Conservation (phyloP, 2,797 vertebrate species). For the Oryzias dopingdopingensis region DNA sequence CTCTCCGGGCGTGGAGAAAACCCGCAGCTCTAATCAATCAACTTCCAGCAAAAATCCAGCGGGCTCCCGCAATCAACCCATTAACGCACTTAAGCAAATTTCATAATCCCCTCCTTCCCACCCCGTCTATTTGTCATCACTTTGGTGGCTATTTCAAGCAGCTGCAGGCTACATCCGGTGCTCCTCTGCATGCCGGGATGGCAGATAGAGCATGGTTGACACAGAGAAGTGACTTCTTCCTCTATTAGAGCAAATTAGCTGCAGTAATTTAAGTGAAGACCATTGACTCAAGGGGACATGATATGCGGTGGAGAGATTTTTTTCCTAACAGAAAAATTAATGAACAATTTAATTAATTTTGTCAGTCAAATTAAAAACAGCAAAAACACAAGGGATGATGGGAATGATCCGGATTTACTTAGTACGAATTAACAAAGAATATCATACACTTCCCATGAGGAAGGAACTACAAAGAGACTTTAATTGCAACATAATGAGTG, state of each 20-base stretch:
- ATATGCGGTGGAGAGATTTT: slow-evolving; percentile 48
- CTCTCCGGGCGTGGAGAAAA: slow-evolving; percentile 92
- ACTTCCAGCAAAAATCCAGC: slow-evolving; percentile 82
- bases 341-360: slow-evolving; percentile 57
- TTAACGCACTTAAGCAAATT: slow-evolving; percentile 99
- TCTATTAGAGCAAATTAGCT: slow-evolving; percentile 59
- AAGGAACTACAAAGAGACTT: slow-evolving; percentile 65
- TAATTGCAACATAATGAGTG: slow-evolving; percentile 74
- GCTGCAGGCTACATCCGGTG: slow-evolving; percentile 32
- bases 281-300: slow-evolving; percentile 50
- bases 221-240: slow-evolving; percentile 42
- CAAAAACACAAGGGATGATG: slow-evolving; percentile 59
- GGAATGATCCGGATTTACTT: slow-evolving; percentile 58
- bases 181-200: slow-evolving; percentile 27
- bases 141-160: slow-evolving; percentile 61
- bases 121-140: slow-evolving; percentile 85
- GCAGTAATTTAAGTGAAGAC: slow-evolving; percentile 48
- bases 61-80: slow-evolving; percentile 87
- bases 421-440: slow-evolving; percentile 44
- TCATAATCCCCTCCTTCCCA: slow-evolving; percentile 83
- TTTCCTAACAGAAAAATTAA: slow-evolving; percentile 55
- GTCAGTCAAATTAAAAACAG: slow-evolving; percentile 58
- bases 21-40: slow-evolving; percentile 96
- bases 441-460: slow-evolving; percentile 59
- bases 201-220: slow-evolving; percentile 17